phyloP scores from a whole-genome alignment of 2,888 invertebrate species.

The Lymantria monacha region DNA sequence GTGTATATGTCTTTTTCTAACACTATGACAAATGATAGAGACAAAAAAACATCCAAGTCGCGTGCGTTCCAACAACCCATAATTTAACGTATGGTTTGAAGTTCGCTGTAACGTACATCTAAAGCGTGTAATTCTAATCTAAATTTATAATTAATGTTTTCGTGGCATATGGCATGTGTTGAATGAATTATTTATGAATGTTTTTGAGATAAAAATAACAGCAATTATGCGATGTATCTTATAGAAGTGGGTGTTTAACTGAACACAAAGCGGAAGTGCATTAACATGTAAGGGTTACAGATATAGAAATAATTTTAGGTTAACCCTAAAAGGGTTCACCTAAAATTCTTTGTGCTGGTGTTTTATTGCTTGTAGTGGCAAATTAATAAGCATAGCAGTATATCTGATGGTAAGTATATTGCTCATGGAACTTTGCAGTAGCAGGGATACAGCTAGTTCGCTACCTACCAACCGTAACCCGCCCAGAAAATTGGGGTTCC shows the following conservation, averaged over 20 bases:
- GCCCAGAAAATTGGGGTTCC: too few species aligned
- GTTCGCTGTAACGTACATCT: conserved; percentile 16
- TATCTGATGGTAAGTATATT: too few species aligned
- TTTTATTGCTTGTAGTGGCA: too few species aligned
- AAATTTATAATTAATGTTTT: conserved; percentile 41
- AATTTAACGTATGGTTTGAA: conserved; percentile 37
- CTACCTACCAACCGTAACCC: too few species aligned
- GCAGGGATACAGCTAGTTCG: too few species aligned
- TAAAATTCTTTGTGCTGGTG: too few species aligned
- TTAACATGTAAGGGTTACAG: too few species aligned
- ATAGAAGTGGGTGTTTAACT: conserved; percentile 1
- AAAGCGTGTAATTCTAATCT: conserved; percentile 37
- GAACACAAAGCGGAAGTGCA: background rate
- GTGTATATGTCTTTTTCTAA: conserved; percentile 10
- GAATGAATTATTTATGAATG: conserved; percentile 41
- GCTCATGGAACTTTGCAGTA: too few species aligned
- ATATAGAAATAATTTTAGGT: background rate
- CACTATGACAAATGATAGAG: conserved; percentile 20
- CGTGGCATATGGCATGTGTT: conserved; percentile 41
- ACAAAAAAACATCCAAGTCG: conserved; percentile 8
- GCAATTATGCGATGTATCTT: conserved; percentile 22
- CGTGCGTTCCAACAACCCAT: conserved; percentile 19
- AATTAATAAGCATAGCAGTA: too few species aligned
- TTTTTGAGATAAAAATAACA: conserved; percentile 35
- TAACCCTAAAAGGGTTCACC: too few species aligned